Conservation (phyloP, 2,113 vertebrate genomes). For the Mirounga angustirostris region DNA sequence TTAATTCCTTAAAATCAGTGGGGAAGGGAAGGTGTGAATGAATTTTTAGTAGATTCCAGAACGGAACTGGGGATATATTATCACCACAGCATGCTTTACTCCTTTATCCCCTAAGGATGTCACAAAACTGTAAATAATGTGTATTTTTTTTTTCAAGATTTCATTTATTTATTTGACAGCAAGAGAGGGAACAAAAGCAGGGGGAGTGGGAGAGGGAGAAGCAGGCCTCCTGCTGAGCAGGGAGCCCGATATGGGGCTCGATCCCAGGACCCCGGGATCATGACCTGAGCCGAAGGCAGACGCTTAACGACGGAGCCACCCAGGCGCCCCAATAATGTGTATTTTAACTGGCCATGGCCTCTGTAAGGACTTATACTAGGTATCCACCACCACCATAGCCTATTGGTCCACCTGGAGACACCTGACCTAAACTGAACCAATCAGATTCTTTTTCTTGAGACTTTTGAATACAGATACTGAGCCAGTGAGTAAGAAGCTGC, state of each 20-base stretch:
- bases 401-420: background rate
- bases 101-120: constrained; percentile 1
- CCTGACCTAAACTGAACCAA: background rate
- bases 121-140: background rate
- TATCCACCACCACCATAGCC: background rate
- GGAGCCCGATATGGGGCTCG: too few species aligned
- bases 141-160: background rate
- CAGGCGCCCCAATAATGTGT: background rate
- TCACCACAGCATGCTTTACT: background rate
- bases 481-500: background rate
- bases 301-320: too few species aligned
- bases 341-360: background rate
- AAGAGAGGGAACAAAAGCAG: too few species aligned
- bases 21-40: background rate
- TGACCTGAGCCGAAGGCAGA: too few species aligned
- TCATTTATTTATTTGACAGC: too few species aligned
- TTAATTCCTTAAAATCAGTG: constrained; percentile 21
- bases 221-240: too few species aligned
- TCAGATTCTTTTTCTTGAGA: background rate
- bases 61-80: background rate
- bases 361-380: background rate
- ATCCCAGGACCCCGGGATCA: too few species aligned
- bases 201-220: too few species aligned
- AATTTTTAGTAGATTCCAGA: constrained; percentile 13
- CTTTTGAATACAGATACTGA: background rate